A percentile compares a stretch with the other conserved stretches of the same genome.
These are phyloP conservation scores for Chelonus insularis DNA, from an alignment of 1,140 invertebrate genomes.

Conservation along the genomic window DNA sequence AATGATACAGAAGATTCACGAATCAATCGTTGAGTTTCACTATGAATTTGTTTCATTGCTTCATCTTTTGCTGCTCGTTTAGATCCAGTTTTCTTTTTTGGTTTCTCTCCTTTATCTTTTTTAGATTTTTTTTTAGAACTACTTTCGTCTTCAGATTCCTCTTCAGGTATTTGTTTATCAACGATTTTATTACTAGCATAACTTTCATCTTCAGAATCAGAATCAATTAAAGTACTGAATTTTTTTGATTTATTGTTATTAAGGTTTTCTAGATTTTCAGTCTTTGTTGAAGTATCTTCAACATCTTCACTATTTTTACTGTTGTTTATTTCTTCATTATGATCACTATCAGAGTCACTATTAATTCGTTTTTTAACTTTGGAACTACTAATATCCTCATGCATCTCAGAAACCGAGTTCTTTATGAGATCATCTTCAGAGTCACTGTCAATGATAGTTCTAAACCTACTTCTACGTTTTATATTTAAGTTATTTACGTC, in stretches of 20 bases:
- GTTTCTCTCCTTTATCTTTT: constrained; percentile 21
- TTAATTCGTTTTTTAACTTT: constrained; percentile 7
- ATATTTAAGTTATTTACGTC: constrained; percentile 3
- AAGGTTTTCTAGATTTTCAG: background rate
- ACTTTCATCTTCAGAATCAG: constrained; percentile 32
- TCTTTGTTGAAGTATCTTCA: background rate
- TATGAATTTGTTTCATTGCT: constrained; percentile 60
- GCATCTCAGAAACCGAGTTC: background rate
- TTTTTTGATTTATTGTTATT: constrained; percentile 12
- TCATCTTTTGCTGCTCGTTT: constrained; percentile 46
- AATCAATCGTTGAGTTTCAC: constrained; percentile 68
- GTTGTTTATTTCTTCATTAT: background rate
- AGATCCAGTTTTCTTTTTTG: constrained; percentile 34
- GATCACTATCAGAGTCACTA: constrained; percentile 35
- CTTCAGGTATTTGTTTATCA: background rate
- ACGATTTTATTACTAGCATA: background rate
- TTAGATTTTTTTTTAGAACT: constrained; percentile 7
- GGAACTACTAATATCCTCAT: background rate
- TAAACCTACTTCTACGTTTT: background rate
- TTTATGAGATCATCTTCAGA: constrained; percentile 5
- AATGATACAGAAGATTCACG: constrained; percentile 71
- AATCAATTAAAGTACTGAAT: constrained; percentile 27
- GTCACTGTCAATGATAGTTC: constrained; percentile 10
- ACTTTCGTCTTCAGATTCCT: constrained; percentile 17
- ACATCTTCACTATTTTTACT: background rate